Percentiles rank a stretch among this genome's conserved stretches.
Conservation (phyloP, 2,797 vertebrate species). For the Coilia nasus region DNA sequence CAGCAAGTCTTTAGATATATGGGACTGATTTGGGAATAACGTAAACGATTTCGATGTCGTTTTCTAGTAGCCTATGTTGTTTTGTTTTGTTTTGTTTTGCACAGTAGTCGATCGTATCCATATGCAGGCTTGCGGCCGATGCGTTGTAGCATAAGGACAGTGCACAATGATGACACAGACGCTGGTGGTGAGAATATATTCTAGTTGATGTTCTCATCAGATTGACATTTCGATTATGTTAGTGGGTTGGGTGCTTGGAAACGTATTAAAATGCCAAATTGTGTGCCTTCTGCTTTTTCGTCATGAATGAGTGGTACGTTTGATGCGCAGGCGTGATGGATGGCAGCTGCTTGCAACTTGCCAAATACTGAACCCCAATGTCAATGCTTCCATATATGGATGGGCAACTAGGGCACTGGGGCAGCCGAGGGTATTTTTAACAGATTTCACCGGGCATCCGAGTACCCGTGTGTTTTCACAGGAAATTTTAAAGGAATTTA, state of each 20-base stretch:
- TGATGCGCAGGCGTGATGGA: conserved; percentile 61
- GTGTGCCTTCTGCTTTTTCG: conserved; percentile 30
- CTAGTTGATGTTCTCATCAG: background rate
- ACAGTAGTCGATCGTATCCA: background rate
- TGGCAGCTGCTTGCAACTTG: conserved; percentile 72
- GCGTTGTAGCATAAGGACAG: conserved; percentile 37
- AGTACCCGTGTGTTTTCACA: conserved; percentile 32
- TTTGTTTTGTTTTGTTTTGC: conserved; percentile 8
- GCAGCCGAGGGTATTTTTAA: conserved; percentile 82
- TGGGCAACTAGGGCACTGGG: conserved; percentile 76
- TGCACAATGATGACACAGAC: conserved; percentile 23
- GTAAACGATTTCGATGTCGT: background rate
- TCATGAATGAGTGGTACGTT: conserved; percentile 26
- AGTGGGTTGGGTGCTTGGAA: background rate
- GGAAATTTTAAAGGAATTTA: background rate
- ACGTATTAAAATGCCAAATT: conserved; percentile 3
- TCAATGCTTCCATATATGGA: conserved; percentile 81
- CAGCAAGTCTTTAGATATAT: background rate
- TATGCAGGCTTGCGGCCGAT: background rate
- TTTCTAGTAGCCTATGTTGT: background rate
- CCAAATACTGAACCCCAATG: conserved; percentile 77
- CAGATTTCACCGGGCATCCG: conserved; percentile 67
- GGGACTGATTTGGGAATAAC: background rate
- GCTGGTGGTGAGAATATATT: background rate
- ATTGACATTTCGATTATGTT: background rate